These are phyloP conservation scores for Linnaemya vulpina DNA, from an alignment of 2,888 invertebrate genomes.

Conservation along the genomic window DNA sequence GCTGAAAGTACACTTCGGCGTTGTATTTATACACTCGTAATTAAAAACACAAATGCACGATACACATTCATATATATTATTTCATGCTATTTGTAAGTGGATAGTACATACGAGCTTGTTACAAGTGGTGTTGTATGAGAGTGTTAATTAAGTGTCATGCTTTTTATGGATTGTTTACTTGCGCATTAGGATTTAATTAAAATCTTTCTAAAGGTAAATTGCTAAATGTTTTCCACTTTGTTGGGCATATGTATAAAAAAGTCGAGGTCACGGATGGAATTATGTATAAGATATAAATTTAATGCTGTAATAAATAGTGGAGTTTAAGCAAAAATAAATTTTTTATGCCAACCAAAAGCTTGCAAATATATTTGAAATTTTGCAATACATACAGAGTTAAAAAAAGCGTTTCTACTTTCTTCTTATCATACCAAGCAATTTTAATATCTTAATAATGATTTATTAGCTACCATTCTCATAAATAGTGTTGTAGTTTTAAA, in stretches of 20 bases:
- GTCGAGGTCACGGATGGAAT: constrained; percentile 50
- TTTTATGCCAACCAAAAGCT: neutral
- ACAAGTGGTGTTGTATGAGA: constrained; percentile 47
- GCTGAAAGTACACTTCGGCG: constrained; percentile 17
- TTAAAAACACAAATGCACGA: constrained; percentile 28
- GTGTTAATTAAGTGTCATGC: constrained; percentile 69
- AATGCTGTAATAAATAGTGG: neutral
- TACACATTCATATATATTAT: constrained; percentile 2
- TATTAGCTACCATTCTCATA: constrained; percentile 7
- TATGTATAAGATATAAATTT: neutral
- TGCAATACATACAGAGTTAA: too few relatives aligned
- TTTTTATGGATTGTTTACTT: constrained; percentile 64
- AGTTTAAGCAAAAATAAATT: neutral
- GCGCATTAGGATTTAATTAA: constrained; percentile 70
- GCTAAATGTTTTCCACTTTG: constrained; percentile 16
- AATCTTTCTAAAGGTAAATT: constrained; percentile 64
- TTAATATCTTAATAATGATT: constrained; percentile 4
- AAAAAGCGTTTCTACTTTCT: neutral
- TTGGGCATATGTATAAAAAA: neutral
- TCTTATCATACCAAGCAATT: neutral
- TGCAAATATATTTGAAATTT: too few relatives aligned
- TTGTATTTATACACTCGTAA: constrained; percentile 38
- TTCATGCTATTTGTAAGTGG: neutral
- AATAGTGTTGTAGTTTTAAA: neutral
- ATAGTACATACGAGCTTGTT: neutral